Percentiles rank a stretch among this genome's conserved stretches.
phyloP scores from a whole-genome alignment of 2,113 vertebrate species.

The Anhinga anhinga region DNA sequence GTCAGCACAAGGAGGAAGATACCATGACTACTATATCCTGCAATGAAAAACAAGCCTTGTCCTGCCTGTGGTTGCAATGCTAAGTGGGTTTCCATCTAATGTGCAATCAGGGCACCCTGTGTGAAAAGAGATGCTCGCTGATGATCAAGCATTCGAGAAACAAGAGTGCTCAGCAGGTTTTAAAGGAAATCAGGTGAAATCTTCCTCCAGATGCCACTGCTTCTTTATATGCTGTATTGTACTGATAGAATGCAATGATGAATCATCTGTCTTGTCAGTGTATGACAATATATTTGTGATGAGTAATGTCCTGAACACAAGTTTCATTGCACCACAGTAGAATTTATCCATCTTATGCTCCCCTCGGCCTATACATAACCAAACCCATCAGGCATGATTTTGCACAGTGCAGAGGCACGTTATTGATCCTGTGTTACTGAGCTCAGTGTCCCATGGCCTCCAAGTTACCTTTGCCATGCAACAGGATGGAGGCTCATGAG shows the following conservation, averaged over 20 bases:
- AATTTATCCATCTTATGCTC: background rate
- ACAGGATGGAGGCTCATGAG: background rate
- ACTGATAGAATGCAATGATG: background rate
- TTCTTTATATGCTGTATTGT: background rate
- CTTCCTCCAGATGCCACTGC: background rate
- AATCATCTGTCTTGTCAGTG: background rate
- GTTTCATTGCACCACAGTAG: background rate
- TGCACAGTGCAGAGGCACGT: background rate
- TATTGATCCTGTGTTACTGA: background rate
- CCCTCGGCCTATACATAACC: background rate
- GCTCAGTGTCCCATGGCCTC: background rate
- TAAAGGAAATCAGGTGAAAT: background rate
- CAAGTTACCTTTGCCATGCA: background rate
- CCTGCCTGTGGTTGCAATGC: background rate
- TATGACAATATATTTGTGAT: background rate
- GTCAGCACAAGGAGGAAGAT: background rate
- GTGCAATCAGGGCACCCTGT: background rate
- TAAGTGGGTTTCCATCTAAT: background rate
- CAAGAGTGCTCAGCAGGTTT: background rate
- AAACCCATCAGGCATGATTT: background rate
- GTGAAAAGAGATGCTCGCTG: background rate
- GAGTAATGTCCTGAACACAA: background rate
- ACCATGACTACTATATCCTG: background rate
- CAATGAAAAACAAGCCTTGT: background rate
- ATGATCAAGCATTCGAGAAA: background rate